These are phyloP conservation scores for Recurvirostra avosetta DNA, from an alignment of 2,113 vertebrate genomes.

Conservation along the genomic window DNA sequence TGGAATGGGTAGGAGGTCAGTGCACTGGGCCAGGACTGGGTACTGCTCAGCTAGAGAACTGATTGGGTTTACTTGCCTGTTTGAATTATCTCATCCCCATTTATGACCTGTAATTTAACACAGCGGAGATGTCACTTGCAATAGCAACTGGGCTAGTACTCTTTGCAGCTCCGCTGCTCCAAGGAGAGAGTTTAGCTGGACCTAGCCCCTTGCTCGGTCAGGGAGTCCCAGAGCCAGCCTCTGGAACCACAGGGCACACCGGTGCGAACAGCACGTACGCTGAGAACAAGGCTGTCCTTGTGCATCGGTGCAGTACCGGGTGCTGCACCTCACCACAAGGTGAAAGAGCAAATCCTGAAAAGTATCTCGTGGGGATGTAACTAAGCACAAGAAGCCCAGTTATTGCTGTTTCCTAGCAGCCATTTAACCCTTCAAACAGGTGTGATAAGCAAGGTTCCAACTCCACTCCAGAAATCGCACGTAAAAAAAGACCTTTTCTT, in stretches of 20 bases:
- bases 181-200: not conserved
- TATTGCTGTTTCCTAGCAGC: not conserved
- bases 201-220: not conserved
- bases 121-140: conserved; percentile 79
- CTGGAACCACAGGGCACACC: not conserved
- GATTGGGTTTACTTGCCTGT: conserved; percentile 90
- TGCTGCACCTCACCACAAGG: not conserved
- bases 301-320: rapidly evolving
- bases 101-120: conserved; percentile 97
- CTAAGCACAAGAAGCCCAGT: not conserved
- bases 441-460: not conserved
- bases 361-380: rapidly evolving
- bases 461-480: not conserved
- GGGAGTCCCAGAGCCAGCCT: not conserved
- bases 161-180: conserved; percentile 48
- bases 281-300: not conserved
- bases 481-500: not conserved
- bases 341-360: not conserved
- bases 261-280: rapidly evolving
- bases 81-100: conserved; percentile 88
- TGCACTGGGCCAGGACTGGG: conserved; percentile 73
- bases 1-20: conserved; percentile 81
- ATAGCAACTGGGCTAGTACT: conserved; percentile 58
- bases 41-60: conserved; percentile 76
- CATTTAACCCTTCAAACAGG: not conserved